Evolutionary conservation across 2,888 invertebrate species (phyloP), one percentile per base, ranked within the genome.

Genomic region (Ennomos erosarius): DNA sequence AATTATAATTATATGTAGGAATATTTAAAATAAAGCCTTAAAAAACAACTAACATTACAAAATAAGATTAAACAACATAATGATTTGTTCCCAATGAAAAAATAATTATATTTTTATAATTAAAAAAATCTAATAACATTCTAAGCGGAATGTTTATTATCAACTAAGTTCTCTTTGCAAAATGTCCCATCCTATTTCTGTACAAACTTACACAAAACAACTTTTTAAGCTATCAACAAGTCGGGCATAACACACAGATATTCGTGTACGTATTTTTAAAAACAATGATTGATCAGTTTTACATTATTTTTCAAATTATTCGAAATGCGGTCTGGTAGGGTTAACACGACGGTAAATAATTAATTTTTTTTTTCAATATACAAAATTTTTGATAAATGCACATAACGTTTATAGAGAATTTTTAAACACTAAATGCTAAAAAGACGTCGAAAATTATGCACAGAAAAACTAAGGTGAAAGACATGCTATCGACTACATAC

Each of bases 21-120:
- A 88, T 85, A 87, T 85, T 86, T 84, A 80, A 85, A 89, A 87
- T 89, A 88, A 87, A 91, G 89, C 89, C 86, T 89, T 91, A 90
- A 89, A 90, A 60, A 91, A 83, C 89, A 91, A 89, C 90, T 90
- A 90, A 92, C 91, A 84, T 90, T 91, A 91, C 86, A 85, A 90
- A 90, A 91, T 91, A 91, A 90, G 90, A 90, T 91, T 90, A 92
- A 90, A 91, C 88, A 92, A 92, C 92, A 87, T 89, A 90, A 89
- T 90, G 86, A 90, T 92, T 92, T 92, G 92, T 90, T 92, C 91
- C 92, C 90, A 81, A 90, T 87, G 86, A 89, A 90, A 75, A 90
- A 88, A 87, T 85, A 59, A 84, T 77, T 81, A 76, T 78, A 87
- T 81, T 81, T n/a, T 82, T 79, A 78, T 78, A 79, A 80, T 47